These are phyloP conservation scores for Carcina quercana DNA, from an alignment of 2,888 invertebrate genomes.

Conservation along the genomic window DNA sequence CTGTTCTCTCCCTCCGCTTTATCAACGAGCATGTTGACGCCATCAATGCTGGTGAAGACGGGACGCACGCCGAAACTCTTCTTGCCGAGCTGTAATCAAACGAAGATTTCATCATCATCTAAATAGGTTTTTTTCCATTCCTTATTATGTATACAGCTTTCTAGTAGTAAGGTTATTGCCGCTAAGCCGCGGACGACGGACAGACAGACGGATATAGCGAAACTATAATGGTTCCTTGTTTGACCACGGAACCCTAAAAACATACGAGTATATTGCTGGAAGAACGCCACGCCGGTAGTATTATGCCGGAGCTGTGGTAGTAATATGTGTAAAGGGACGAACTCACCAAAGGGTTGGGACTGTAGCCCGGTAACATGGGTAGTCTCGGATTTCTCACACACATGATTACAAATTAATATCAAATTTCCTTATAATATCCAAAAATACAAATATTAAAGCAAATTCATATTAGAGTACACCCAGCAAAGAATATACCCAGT, in stretches of 20 bases:
- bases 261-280: not conserved
- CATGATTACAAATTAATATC: constrained; percentile 46
- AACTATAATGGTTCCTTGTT: not conserved
- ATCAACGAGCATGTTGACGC: constrained; percentile 61
- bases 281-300: not conserved
- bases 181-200: not conserved
- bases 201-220: not conserved
- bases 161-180: not conserved
- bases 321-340: not conserved
- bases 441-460: too few species aligned
- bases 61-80: constrained; percentile 58
- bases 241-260: not conserved
- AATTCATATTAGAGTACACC: too few species aligned
- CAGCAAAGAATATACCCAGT: too few species aligned
- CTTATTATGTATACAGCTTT: not conserved
- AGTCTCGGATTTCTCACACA: constrained; percentile 76
- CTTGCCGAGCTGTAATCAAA: constrained; percentile 46
- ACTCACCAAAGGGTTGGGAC: constrained; percentile 78
- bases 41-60: constrained; percentile 49
- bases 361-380: constrained; percentile 84
- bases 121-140: not conserved
- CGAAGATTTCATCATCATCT: not conserved
- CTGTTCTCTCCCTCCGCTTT: constrained; percentile 45
- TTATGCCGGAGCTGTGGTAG: not conserved
- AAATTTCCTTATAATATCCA: too few species aligned